Percentiles rank a stretch among this genome's conserved stretches.
phyloP scores from a whole-genome alignment of 2,888 invertebrate genomes.

The Mallateleia sp. region DNA sequence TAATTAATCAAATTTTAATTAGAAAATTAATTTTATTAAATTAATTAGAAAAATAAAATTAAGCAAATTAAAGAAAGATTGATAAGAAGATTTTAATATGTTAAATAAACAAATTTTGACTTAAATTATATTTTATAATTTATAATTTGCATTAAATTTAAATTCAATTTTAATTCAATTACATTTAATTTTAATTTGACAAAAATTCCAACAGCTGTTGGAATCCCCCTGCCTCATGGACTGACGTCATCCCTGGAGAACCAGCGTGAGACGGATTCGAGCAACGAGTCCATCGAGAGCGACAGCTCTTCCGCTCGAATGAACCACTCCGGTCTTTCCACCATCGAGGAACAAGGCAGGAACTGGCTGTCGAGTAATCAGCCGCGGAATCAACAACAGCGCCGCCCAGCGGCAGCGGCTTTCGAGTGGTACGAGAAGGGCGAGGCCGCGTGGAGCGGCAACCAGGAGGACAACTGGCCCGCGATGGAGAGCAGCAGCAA shows the following conservation, averaged over 20 bases:
- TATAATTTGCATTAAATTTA: no score
- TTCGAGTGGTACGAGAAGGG: constrained; percentile 81
- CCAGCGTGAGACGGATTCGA: constrained; percentile 86
- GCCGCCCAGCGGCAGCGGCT: background rate
- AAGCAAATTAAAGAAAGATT: no score
- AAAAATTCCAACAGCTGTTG: no score
- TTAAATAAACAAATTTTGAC: no score
- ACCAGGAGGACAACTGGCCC: constrained; percentile 84
- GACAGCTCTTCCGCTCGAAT: constrained; percentile 76
- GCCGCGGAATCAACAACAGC: no score
- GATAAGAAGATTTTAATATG: no score
- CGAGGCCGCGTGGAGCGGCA: constrained; percentile 84
- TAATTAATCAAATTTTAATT: no score
- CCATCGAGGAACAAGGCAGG: constrained; percentile 77
- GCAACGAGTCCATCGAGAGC: constrained; percentile 87
- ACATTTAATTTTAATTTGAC: no score
- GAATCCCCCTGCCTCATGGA: constrained; percentile 85
- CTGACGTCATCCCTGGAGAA: constrained; percentile 80
- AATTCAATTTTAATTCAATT: no score
- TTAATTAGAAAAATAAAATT: no score
- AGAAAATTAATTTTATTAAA: no score
- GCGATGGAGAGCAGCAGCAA: constrained; percentile 82
- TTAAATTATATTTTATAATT: no score
- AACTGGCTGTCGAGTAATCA: constrained; percentile 81
- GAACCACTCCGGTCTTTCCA: constrained; percentile 79